phyloP scores from a whole-genome alignment of 2,888 invertebrate genomes.

The Sylvicola fuscatus region DNA sequence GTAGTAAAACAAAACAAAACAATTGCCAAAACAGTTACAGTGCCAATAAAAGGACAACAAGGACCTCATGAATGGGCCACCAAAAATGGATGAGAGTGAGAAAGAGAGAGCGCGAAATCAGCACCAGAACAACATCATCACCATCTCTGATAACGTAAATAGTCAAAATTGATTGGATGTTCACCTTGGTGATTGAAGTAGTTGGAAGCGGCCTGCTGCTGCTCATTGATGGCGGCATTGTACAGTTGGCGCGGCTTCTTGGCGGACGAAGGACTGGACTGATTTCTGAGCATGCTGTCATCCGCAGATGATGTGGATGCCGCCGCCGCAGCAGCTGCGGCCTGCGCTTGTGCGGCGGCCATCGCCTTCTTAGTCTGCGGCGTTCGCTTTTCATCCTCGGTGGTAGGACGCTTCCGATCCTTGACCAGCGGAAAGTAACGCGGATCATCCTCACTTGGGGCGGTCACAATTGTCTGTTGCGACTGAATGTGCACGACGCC shows the following conservation, averaged over 20 bases:
- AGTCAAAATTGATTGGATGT: slow-evolving; percentile 33
- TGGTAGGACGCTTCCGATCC: slow-evolving; percentile 34
- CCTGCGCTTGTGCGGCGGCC: slow-evolving; percentile 11
- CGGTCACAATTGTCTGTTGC: slow-evolving; percentile 13
- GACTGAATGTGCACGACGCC: too few relatives aligned
- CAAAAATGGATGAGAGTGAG: too few relatives aligned
- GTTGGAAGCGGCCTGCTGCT: slow-evolving; percentile 22
- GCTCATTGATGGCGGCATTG: not conserved
- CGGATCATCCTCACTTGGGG: slow-evolving; percentile 33
- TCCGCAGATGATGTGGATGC: slow-evolving; percentile 17
- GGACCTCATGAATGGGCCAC: too few relatives aligned
- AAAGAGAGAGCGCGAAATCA: slow-evolving; percentile 2
- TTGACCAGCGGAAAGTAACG: slow-evolving; percentile 52
- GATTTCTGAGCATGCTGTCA: not conserved
- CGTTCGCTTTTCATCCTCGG: slow-evolving; percentile 7
- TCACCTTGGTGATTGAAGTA: slow-evolving; percentile 36
- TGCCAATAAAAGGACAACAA: too few relatives aligned
- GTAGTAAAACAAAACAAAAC: too few relatives aligned
- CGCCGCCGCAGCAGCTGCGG: slow-evolving; percentile 26
- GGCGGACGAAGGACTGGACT: too few relatives aligned
- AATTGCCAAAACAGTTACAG: too few relatives aligned
- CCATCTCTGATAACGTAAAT: slow-evolving; percentile 36
- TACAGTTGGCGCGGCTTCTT: too few relatives aligned
- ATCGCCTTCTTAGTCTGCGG: slow-evolving; percentile 6
- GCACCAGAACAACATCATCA: slow-evolving; percentile 24